These are phyloP conservation scores for Aix galericulata DNA, from an alignment of 2,113 vertebrate genomes.

Conservation along the genomic window DNA sequence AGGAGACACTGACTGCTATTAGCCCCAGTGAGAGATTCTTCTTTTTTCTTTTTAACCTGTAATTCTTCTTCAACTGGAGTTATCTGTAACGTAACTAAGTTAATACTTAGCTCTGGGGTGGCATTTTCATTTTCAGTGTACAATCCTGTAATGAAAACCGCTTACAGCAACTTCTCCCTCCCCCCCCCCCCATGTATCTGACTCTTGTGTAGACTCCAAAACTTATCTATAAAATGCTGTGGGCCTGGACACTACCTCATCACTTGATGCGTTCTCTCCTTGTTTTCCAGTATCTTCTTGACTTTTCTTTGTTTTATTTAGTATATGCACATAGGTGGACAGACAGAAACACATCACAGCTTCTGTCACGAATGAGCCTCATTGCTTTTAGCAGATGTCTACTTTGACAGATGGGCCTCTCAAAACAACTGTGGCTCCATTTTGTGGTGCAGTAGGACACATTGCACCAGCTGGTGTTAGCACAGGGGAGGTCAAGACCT, in stretches of 20 bases:
- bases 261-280: background rate
- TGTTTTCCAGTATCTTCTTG: background rate
- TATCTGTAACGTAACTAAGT: slow-evolving; percentile 8
- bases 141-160: background rate
- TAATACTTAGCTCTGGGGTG: background rate
- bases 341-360: background rate
- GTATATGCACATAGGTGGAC: background rate
- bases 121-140: slow-evolving; percentile 12
- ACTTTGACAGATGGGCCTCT: background rate
- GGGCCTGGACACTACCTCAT: background rate
- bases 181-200: background rate
- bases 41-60: slow-evolving; percentile 5
- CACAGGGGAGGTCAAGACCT: background rate
- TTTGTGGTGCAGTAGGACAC: background rate
- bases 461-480: background rate
- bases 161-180: background rate
- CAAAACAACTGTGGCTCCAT: background rate
- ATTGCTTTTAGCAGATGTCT: background rate
- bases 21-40: background rate
- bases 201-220: background rate
- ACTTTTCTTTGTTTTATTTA: background rate
- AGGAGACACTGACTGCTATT: background rate
- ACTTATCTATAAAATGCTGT: background rate
- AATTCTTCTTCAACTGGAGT: background rate
- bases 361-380: accelerated